Evolutionary conservation across 2,797 vertebrate species (phyloP), one percentile per base, ranked within the genome.

Genomic region (Mormyrus hasselquistii): DNA sequence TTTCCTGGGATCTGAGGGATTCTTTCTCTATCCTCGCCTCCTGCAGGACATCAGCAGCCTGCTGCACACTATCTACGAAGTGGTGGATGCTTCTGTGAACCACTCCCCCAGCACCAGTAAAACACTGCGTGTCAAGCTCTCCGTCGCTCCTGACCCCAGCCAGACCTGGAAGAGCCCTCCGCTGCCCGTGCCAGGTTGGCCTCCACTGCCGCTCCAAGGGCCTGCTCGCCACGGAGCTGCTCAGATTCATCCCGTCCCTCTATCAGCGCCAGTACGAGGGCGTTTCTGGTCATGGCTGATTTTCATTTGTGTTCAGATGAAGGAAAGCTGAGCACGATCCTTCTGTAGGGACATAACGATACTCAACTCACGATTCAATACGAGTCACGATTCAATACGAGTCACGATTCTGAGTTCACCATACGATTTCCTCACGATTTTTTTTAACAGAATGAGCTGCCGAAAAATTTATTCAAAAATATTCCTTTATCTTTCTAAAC

Each of bases 31-130:
- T 84, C 82, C 2, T 49, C 9, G 5, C 19, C 6, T 88, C 89
- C 88, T 93, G 2, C 91, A 98, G 97, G 97, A 97, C 91, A 98
- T 98, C 91, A 97, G 96, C 91, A 97, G 96, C 92, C 93, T 98
- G 91, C 96, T 97, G 91, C 96, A 96, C 52, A 97, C 96, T 89
- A 96, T 98, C 93, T 97, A 97, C 59, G 97, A 98, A 91, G 96
- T 96, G 91, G 94, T 98, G 0, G 96, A 97, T 90, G 94, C 96
- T 25, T 97, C 97, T 0, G 95, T 97, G 88, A 98, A 96, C 93
- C 96, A 95, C 93, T 96, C 96, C n/a, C 92, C 95, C 0, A 94
- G 93, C 2, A 95, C 95, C 38, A 96, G 95, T 93, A 96, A 96
- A 94, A 96, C 96, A 0, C 93, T 98, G 90, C 95, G 95, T 69